Percentiles rank a stretch among this genome's conserved stretches.
phyloP scores from a whole-genome alignment of 2,113 vertebrate genomes.

The Gasterosteus nipponicus region DNA sequence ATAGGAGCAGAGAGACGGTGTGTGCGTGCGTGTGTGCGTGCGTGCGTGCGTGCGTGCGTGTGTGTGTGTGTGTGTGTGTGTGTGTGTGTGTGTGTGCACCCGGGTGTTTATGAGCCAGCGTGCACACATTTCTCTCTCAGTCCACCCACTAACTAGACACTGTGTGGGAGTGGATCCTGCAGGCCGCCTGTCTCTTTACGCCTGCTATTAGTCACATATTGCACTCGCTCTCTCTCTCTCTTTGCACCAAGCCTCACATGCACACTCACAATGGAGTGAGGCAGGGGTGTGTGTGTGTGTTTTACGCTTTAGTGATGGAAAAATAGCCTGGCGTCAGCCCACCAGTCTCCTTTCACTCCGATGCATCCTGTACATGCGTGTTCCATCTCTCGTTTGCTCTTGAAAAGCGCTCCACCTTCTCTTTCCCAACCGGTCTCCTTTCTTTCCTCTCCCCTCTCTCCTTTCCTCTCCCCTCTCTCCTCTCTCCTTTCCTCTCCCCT shows the following conservation, averaged over 20 bases:
- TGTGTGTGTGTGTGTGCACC: neutral
- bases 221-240: conserved; percentile 48
- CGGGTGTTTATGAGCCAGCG: neutral
- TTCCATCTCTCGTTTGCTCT: conserved; percentile 29
- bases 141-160: conserved; percentile 71
- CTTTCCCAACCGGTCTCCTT: conserved; percentile 27
- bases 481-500: conserved; percentile 12
- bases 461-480: neutral
- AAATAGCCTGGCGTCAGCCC: conserved; percentile 49
- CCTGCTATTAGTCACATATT: conserved; percentile 70
- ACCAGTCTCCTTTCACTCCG: conserved; percentile 51
- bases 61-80: conserved; percentile 10
- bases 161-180: conserved; percentile 71
- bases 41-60: neutral
- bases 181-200: conserved; percentile 63
- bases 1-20: neutral
- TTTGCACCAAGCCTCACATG: conserved; percentile 33
- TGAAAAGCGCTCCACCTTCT: conserved; percentile 9
- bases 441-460: neutral
- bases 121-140: conserved; percentile 49
- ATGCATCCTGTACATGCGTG: conserved; percentile 34
- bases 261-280: conserved; percentile 25
- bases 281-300: conserved; percentile 9
- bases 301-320: conserved; percentile 43
- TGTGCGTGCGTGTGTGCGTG: conserved; percentile 8